phyloP scores from a whole-genome alignment of 2,888 invertebrate species.

The Trisateles emortualis region DNA sequence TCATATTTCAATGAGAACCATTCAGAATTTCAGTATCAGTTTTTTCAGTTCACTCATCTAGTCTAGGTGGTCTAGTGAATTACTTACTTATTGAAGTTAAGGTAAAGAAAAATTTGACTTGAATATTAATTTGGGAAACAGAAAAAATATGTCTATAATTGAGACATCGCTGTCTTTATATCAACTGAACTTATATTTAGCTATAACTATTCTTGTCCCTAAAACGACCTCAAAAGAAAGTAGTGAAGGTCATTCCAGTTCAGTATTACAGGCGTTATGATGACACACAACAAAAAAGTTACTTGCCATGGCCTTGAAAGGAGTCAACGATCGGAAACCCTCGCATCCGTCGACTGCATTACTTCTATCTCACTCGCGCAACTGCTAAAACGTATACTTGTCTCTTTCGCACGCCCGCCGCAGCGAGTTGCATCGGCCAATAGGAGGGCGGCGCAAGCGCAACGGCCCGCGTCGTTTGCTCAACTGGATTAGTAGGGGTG shows the following conservation, averaged over 20 bases:
- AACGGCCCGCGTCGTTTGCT: slow-evolving; percentile 82
- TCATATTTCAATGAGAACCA: too few relatives aligned
- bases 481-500: slow-evolving; percentile 82
- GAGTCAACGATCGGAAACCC: slow-evolving; percentile 85
- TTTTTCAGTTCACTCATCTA: too few relatives aligned
- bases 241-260: slow-evolving; percentile 76
- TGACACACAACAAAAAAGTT: slow-evolving; percentile 76
- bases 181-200: not conserved
- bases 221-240: slow-evolving; percentile 80
- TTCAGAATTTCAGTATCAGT: too few relatives aligned
- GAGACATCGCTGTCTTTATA: not conserved
- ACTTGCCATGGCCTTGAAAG: slow-evolving; percentile 81
- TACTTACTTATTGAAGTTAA: too few relatives aligned
- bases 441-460: slow-evolving; percentile 75
- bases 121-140: too few relatives aligned
- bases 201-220: slow-evolving; percentile 7
- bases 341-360: slow-evolving; percentile 81
- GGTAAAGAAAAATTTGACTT: too few relatives aligned
- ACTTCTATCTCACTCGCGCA: slow-evolving; percentile 60
- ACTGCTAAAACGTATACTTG: slow-evolving; percentile 31
- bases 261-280: slow-evolving; percentile 74
- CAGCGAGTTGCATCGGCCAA: slow-evolving; percentile 66
- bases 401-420: slow-evolving; percentile 66
- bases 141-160: too few relatives aligned
- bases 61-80: too few relatives aligned